Evolutionary conservation across 2,888 invertebrate species (phyloP).

Genomic region (Caenorhabditis wallacei): DNA sequence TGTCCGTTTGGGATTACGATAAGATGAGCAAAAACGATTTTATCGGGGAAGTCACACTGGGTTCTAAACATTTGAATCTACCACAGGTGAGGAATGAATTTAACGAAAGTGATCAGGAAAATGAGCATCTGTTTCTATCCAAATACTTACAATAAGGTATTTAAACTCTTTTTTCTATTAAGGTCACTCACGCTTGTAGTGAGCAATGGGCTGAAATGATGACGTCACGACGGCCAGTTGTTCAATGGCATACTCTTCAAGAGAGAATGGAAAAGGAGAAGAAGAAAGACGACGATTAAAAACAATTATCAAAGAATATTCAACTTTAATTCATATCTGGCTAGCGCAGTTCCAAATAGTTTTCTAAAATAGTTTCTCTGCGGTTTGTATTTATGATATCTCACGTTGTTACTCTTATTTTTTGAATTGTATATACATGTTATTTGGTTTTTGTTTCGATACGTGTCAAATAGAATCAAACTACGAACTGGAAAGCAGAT

Average conservation of each 20-base stretch:
- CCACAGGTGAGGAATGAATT: conserved; percentile 53
- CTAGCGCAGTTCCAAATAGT: too few relatives aligned
- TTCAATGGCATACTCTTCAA: conserved; percentile 83
- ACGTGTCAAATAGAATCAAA: too few relatives aligned
- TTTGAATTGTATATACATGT: too few relatives aligned
- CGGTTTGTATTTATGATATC: too few relatives aligned
- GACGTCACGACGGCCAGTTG: conserved; percentile 80
- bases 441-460: too few relatives aligned
- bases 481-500: too few relatives aligned
- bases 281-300: conserved; percentile 67
- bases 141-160: background rate
- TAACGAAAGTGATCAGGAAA: too few relatives aligned
- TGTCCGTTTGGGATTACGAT: conserved; percentile 83
- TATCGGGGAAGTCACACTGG: conserved; percentile 80
- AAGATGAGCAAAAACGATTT: conserved; percentile 83
- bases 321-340: background rate
- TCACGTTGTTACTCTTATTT: too few relatives aligned
- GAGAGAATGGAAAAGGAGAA: conserved; percentile 76
- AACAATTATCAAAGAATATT: too few relatives aligned
- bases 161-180: background rate
- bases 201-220: conserved; percentile 83
- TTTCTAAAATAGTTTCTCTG: background rate
- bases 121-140: too few relatives aligned
- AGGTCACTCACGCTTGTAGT: conserved; percentile 73
- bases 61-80: conserved; percentile 75